A percentile compares a stretch with the other conserved stretches of the same genome.
phyloP scores from a whole-genome alignment of 2,888 invertebrate species.

The Trachelus tabidus region DNA sequence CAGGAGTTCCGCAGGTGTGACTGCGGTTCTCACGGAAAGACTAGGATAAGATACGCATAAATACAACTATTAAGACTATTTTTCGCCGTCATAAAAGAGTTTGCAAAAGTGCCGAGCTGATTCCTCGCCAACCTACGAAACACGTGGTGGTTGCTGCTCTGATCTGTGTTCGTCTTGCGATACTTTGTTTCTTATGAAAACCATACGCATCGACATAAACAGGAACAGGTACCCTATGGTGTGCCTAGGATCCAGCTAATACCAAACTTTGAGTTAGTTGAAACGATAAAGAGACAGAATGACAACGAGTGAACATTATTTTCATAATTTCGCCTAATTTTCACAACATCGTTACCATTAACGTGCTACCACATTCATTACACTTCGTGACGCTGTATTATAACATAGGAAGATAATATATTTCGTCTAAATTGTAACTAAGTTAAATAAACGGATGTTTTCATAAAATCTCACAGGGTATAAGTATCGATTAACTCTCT shows the following conservation, averaged over 20 bases:
- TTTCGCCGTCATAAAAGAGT: neutral
- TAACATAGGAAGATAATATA: constrained; percentile 52
- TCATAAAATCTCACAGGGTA: constrained; percentile 19
- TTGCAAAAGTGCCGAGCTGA: neutral
- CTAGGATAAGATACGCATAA: neutral
- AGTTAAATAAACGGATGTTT: constrained; percentile 57
- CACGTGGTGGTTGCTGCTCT: neutral
- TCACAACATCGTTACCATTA: neutral
- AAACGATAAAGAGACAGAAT: neutral
- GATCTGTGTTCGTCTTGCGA: neutral
- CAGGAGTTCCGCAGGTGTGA: constrained; percentile 56
- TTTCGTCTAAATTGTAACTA: constrained; percentile 55
- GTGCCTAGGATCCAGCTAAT: constrained; percentile 21
- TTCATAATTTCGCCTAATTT: neutral
- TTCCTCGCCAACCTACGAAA: neutral
- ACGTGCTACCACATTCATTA: constrained; percentile 20
- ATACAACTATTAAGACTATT: neutral
- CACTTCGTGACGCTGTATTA: constrained; percentile 41
- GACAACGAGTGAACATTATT: neutral
- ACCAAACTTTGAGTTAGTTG: neutral
- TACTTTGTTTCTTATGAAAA: neutral
- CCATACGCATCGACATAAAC: neutral
- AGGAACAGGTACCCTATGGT: constrained; percentile 39
- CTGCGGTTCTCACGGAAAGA: constrained; percentile 18
- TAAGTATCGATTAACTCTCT: neutral